A percentile compares a stretch with the other conserved stretches of the same genome.
Evolutionary conservation across 2,797 vertebrate genomes (phyloP).

Genomic region (Hafferia zeledoni): DNA sequence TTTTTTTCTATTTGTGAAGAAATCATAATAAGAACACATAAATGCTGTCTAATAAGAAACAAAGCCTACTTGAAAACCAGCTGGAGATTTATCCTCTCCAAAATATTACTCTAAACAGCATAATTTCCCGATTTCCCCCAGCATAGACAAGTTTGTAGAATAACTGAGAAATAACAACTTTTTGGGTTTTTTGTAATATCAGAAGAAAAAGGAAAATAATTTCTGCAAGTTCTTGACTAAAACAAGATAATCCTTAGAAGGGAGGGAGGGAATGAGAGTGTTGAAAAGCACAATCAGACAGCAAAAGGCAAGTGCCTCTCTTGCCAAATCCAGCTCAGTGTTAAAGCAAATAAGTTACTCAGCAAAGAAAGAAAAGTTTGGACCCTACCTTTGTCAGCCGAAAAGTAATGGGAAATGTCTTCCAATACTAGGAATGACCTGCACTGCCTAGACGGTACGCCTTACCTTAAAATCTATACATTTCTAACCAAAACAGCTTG

Average conservation of each 20-base stretch:
- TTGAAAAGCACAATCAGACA: conserved; percentile 47
- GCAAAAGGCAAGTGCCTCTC: conserved; percentile 12
- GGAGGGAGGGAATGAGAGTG: background rate
- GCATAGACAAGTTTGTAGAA: background rate
- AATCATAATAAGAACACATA: background rate
- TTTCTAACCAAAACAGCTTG: conserved; percentile 85
- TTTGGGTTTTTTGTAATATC: background rate
- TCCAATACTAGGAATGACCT: conserved; percentile 75
- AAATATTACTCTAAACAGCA: background rate
- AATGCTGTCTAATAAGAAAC: background rate
- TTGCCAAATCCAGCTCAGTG: background rate
- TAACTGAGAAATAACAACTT: background rate
- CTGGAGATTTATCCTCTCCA: background rate
- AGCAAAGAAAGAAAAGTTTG: conserved; percentile 61
- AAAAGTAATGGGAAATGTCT: conserved; percentile 68
- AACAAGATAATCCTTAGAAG: background rate
- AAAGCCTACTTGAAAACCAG: background rate
- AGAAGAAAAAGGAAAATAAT: background rate
- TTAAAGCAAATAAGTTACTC: conserved; percentile 46
- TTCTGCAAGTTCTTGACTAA: background rate
- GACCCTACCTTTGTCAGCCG: conserved; percentile 79
- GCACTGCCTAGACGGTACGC: conserved; percentile 54
- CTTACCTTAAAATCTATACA: conserved; percentile 82
- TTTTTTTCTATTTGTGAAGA: background rate
- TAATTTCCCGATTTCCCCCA: background rate